A percentile compares a stretch with the other conserved stretches of the same genome.
Evolutionary conservation across 1,140 invertebrate species (phyloP).

Genomic region (Drosophila murphyi): DNA sequence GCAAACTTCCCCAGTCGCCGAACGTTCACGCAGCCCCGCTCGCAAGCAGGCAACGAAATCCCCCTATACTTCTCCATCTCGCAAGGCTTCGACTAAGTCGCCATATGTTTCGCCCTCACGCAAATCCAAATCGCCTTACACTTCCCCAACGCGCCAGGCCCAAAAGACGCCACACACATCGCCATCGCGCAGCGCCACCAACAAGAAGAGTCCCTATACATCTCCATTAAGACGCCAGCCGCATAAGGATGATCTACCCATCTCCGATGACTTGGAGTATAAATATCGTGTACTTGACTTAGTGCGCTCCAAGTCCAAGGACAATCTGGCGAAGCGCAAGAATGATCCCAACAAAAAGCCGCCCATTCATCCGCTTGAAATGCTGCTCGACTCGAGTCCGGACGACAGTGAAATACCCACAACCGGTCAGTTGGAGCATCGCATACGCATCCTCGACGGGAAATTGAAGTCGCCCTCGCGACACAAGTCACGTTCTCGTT

Average conservation of each 20-base stretch:
- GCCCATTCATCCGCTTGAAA: constrained; percentile 76
- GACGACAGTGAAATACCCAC: constrained; percentile 72
- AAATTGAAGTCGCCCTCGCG: constrained; percentile 58
- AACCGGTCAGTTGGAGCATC: constrained; percentile 75
- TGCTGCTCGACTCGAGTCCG: constrained; percentile 76
- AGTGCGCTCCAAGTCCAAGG: constrained; percentile 74
- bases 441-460: constrained; percentile 70
- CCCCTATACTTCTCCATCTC: constrained; percentile 50
- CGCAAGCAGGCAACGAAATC: constrained; percentile 47
- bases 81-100: constrained; percentile 46
- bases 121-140: constrained; percentile 62
- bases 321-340: constrained; percentile 61
- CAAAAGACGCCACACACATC: constrained; percentile 60
- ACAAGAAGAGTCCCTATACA: constrained; percentile 50
- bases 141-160: constrained; percentile 47
- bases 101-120: constrained; percentile 62
- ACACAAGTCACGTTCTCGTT: constrained; percentile 64
- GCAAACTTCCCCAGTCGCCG: background rate
- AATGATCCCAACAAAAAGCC: constrained; percentile 64
- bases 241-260: constrained; percentile 60
- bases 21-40: constrained; percentile 62
- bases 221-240: constrained; percentile 57
- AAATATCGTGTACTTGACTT: constrained; percentile 75
- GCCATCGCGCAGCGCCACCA: constrained; percentile 41
- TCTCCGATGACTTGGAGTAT: constrained; percentile 72